Base-by-base conservation (phyloP, 2,888 invertebrate genomes). In the Drosophila limbata region DNA sequence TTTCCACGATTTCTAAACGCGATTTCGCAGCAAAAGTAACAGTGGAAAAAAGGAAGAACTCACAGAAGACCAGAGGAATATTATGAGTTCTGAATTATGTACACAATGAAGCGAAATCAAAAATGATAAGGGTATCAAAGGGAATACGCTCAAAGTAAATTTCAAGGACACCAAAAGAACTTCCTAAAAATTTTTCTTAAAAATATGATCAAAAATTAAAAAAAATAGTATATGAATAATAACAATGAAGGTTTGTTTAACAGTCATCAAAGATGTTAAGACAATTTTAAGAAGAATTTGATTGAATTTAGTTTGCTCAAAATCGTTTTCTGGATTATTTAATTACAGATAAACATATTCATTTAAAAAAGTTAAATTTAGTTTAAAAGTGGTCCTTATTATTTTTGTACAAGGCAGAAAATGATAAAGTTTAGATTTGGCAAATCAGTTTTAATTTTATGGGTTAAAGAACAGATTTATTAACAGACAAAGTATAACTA, bases 1-100 rank as follows among this genome's bases (percentile, higher is more conserved):
- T 90, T 83, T 72, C 78, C 77, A 79, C 85, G 85, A 91, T 87
- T 91, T 89, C 90, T 90, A 91, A 91, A 84, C 83, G 79, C 74
- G 77, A 56, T 63, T 55, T 68, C 52, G 65, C 52, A 53, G 56
- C 40, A 56, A 71, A 73, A 48, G 45, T 47, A 63, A 60, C 48
- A 56, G 48, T 51, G 42, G 42, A 60, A 65, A 59, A 57, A 44
- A 69, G 31, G 56, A 68, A 21, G 39, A 61, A 47, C 39, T 51
- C 25, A 35, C 8, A 51, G 61, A 61, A 59, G 48, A 56, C 51
- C 31, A 66, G 48, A 69, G 47, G 52, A 45, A 72, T 64, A 56
- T 66, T 65, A 57, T 65, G 69, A 61, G 57, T 52, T 69, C 52
- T 33, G 57, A 72, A 74, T 48, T 71, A 70, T 69, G 57, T 62